Conservation (phyloP, 1,140 invertebrate genomes). For the Drosophila equinoxialis region DNA sequence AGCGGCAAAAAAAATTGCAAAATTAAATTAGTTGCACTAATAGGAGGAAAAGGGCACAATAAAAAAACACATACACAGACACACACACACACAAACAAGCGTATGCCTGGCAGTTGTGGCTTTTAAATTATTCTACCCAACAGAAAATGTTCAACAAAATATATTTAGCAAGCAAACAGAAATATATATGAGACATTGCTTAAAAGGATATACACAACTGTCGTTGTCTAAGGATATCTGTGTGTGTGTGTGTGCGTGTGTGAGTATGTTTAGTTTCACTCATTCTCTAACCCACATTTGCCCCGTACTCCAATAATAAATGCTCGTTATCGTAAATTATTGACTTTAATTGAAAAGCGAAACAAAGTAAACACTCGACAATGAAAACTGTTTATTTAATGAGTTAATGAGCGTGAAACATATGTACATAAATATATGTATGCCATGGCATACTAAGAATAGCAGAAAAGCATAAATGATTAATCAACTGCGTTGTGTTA, state of each 20-base stretch:
- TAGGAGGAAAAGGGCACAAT: constrained; percentile 9
- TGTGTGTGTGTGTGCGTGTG: no score
- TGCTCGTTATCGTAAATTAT: constrained; percentile 14
- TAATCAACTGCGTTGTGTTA: constrained; percentile 7
- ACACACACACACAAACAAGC: neutral
- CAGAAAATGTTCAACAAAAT: neutral
- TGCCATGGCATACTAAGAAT: neutral
- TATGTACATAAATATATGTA: constrained; percentile 10
- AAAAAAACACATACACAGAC: neutral
- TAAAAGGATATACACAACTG: constrained; percentile 7
- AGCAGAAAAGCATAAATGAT: neutral
- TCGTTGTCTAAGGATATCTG: constrained; percentile 3
- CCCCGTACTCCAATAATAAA: neutral
- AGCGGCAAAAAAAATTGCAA: constrained; percentile 6
- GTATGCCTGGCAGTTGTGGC: neutral
- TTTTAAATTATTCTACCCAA: constrained; percentile 6
- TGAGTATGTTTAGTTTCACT: neutral
- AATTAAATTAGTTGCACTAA: constrained; percentile 58
- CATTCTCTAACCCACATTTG: no score
- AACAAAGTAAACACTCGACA: constrained; percentile 39
- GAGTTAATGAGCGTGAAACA: constrained; percentile 34
- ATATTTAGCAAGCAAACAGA: neutral
- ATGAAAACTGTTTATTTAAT: constrained; percentile 48
- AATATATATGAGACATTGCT: neutral
- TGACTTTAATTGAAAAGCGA: constrained; percentile 18